Evolutionary conservation across 2,888 invertebrate species (phyloP), one percentile per base, ranked within the genome.

Genomic region (Coremacera marginata): DNA sequence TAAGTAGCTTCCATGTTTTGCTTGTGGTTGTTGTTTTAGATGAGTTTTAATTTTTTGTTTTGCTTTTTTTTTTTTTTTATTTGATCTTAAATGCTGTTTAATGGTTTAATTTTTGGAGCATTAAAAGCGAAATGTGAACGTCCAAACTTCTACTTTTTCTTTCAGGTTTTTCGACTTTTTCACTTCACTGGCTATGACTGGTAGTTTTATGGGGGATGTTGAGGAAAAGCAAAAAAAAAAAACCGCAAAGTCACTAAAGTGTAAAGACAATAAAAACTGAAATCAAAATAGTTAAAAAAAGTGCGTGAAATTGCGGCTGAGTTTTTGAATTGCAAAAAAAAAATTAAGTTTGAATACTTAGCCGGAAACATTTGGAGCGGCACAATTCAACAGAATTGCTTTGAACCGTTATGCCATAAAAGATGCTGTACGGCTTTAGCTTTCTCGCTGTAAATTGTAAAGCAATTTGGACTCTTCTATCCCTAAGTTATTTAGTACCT

Each of bases 131-230:
- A 22, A 44, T 11, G 19, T 8, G 25, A 60, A 11, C n/a, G 27
- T 55, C 57, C 57, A 27, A 27, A 60, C 11, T 44, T 11, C 44
- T 27, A 25, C 57, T 60, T 60, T 60, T 60, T 60, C 57, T 60
- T 60, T 25, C 57, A 25, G 57, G 57, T 60, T 60, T 60, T 25
- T 60, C 57, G 25, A 60, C 57, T 60, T 60, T 60, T 25, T 27
- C 57, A 2, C 57, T 25, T 11, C 25, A 19, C 19, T 22, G 19
- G 22, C n/a, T 1, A 19, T 19, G 8, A 9, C n/a, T 22, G n/a
- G 5, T 9, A 44, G 11, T 44, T 44, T 44, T 44, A 44, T 7
- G 44, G 2, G 44, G 11, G 14, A 11, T 44, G 44, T 44, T 44
- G 14, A 44, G 44, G 8, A 4, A 37, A 37, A 37, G 8, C 37